Evolutionary conservation across 1,140 invertebrate genomes (phyloP).

Genomic region (Melitaea cinxia): DNA sequence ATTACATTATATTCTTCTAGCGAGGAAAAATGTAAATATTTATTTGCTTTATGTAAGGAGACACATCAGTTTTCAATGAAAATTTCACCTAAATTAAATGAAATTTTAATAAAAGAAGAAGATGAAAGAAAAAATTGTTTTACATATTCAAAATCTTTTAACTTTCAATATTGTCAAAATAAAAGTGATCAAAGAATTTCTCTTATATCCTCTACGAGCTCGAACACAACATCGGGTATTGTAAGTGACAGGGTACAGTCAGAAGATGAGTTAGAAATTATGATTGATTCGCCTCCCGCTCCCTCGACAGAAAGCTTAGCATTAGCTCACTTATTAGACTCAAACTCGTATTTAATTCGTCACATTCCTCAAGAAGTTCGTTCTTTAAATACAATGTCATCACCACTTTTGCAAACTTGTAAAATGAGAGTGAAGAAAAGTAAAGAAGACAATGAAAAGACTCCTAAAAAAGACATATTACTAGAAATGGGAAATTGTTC

Average conservation of each 20-base stretch:
- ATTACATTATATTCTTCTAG: slow-evolving; percentile 94
- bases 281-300: slow-evolving; percentile 88
- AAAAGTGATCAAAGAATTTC: slow-evolving; percentile 92
- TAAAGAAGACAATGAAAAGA: slow-evolving; percentile 60
- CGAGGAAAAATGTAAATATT: slow-evolving; percentile 95
- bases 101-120: slow-evolving; percentile 90
- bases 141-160: slow-evolving; percentile 85
- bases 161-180: slow-evolving; percentile 83
- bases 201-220: slow-evolving; percentile 94
- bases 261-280: slow-evolving; percentile 94
- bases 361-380: slow-evolving; percentile 57
- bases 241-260: slow-evolving; percentile 97
- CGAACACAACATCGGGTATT: slow-evolving; percentile 97
- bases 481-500: slow-evolving; percentile 57
- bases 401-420: slow-evolving; percentile 64
- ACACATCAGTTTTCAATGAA: slow-evolving; percentile 98
- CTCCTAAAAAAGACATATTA: slow-evolving; percentile 54
- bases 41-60: slow-evolving; percentile 93
- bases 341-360: slow-evolving; percentile 68
- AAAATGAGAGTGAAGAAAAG: slow-evolving; percentile 57
- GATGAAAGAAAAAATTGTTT: slow-evolving; percentile 84
- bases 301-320: slow-evolving; percentile 89
- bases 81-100: slow-evolving; percentile 90
- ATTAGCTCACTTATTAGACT: slow-evolving; percentile 85
- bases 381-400: slow-evolving; percentile 57